Base-by-base conservation (phyloP, 2,888 invertebrate species). In the Mongoloraphidia duomilia region DNA sequence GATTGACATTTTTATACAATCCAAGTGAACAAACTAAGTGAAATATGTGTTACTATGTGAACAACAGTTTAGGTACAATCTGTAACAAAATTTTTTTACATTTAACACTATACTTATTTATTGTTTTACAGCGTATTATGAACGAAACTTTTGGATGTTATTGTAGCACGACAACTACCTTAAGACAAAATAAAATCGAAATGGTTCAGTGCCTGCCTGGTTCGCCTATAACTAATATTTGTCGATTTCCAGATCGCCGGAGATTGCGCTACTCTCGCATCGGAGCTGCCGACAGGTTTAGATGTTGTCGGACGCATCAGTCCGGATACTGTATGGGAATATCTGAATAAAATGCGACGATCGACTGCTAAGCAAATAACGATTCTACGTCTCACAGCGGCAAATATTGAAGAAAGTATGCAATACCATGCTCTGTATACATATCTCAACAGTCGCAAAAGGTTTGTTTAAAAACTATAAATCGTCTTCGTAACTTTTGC, bases 231-330 rank as follows among this genome's bases (percentile, higher is more conserved):
- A 49, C 9, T 45, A 56, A 56, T 58, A 57, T 13, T 40, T 44
- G 35, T 35, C n/a, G 50, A 41, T 42, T 55, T 55, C 12, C 59
- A 73, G 73, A 71, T 72, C 52, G 73, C 75, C 51, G 84, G 84
- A 11, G 79, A 79, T 56, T 76, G 81, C 36, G 64, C 71, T 34
- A 80, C 82, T 53, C 68, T 87, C 17, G 76, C 80, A 58, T 77
- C 81, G 57, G 84, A 87, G 63, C 68, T 94, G 36, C 82, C 84
- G 5, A 74, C 80, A 45, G 82, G 84, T 49, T 70, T 94, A 33
- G 86, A 87, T 60, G 85, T 96, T 36, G 91, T 94, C 11, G 96
- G 96, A 1, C 76, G 96, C 58, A 94, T 96, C 60, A 80, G 82
- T 47, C 91, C 91, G 0, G 84, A 84, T 10, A 90, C 87, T 10